A percentile compares a stretch with the other conserved stretches of the same genome.
Conservation (phyloP, 2,797 vertebrate genomes). For the Glyptemys insculpta region DNA sequence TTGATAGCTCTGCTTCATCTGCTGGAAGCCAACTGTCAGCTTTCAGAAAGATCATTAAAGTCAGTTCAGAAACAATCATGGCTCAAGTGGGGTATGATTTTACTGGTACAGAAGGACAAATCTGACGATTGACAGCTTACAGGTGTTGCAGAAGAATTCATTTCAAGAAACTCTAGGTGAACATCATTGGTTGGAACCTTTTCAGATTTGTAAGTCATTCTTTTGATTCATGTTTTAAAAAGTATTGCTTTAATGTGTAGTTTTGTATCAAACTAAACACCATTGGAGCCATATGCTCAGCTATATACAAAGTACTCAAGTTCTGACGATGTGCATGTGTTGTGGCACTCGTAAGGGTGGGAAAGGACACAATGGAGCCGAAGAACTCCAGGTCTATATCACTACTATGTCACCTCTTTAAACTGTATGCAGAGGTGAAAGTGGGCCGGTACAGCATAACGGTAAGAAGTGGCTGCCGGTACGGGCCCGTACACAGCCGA, state of each 20-base stretch:
- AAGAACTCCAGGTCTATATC: not conserved
- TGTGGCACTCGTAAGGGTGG: not conserved
- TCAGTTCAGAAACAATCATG: not conserved
- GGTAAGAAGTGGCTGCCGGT: too few species aligned
- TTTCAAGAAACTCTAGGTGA: not conserved
- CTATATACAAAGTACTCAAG: not conserved
- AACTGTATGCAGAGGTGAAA: too few species aligned
- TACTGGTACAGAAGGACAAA: not conserved
- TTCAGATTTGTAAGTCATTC: not conserved
- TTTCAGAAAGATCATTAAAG: not conserved
- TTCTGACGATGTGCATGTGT: not conserved
- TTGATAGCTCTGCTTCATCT: not conserved
- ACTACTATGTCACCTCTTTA: not conserved
- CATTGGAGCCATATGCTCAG: not conserved
- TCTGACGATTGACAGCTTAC: not conserved
- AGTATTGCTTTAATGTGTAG: not conserved
- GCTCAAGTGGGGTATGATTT: not conserved
- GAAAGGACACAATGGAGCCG: not conserved
- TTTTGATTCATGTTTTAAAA: not conserved
- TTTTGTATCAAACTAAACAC: not conserved
- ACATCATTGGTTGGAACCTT: not conserved
- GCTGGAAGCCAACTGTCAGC: not conserved
- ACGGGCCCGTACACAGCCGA: too few species aligned
- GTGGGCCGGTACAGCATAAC: too few species aligned
- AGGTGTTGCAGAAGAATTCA: not conserved